phyloP scores from a whole-genome alignment of 1,140 invertebrate species.

The Solenopsis invicta region DNA sequence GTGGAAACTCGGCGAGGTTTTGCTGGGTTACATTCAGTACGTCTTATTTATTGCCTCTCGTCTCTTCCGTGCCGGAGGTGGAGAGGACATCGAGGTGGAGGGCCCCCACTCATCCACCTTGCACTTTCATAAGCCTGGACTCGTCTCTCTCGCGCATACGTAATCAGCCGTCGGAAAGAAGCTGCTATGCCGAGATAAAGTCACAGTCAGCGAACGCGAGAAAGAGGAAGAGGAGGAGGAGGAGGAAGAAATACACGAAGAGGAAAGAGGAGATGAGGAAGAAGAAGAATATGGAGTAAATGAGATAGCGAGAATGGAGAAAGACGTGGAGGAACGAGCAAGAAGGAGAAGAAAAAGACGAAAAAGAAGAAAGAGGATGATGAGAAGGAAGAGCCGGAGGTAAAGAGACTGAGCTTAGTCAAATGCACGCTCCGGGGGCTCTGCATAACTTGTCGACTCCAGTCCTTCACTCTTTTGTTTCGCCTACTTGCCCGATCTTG shows the following conservation, averaged over 20 bases:
- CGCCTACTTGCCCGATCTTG: slow-evolving; percentile 64
- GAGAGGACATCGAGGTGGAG: slow-evolving; percentile 38
- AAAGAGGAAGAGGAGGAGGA: slow-evolving; percentile 11
- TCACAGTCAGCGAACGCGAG: slow-evolving; percentile 62
- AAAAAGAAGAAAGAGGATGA: slow-evolving; percentile 49
- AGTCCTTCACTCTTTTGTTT: slow-evolving; percentile 77
- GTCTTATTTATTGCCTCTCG: slow-evolving; percentile 74
- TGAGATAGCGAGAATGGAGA: slow-evolving; percentile 2
- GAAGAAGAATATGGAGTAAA: not conserved
- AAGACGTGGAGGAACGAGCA: not conserved
- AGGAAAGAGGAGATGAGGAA: not conserved
- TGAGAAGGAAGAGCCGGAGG: slow-evolving; percentile 33
- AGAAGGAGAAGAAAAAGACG: slow-evolving; percentile 16
- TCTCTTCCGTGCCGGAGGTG: slow-evolving; percentile 45
- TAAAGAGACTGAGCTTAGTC: slow-evolving; percentile 74
- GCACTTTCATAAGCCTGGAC: slow-evolving; percentile 73
- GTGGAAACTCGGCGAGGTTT: slow-evolving; percentile 57
- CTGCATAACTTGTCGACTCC: slow-evolving; percentile 80
- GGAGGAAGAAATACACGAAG: not conserved
- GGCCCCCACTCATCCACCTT: slow-evolving; percentile 59
- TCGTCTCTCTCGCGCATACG: slow-evolving; percentile 75
- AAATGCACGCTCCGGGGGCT: slow-evolving; percentile 79
- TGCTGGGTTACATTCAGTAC: slow-evolving; percentile 61
- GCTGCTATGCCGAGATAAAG: slow-evolving; percentile 75
- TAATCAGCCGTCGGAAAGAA: slow-evolving; percentile 77